Evolutionary conservation across 1,140 invertebrate genomes (phyloP), one percentile per base, ranked within the genome.

Genomic region (Brachionus koreanus): DNA sequence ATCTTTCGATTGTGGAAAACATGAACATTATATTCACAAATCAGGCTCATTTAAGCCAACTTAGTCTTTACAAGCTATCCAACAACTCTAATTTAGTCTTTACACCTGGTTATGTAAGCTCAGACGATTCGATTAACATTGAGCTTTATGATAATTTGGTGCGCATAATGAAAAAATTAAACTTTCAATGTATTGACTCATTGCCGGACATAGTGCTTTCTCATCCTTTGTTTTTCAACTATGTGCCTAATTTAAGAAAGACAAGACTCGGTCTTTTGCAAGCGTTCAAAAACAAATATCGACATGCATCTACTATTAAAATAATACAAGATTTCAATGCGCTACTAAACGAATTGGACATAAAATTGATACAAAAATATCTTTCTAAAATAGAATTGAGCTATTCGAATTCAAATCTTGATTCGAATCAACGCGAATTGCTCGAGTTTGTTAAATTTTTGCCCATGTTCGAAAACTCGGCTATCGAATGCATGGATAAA

Each of bases 391-490:
- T 74, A 25, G 76, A 79, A 12, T 16, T 79, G 12, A 9, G 5
- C 19, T 19, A 57, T 19, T 57, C 49, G 0, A 52, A 33, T 3
- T 7, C 42, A 10, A 57, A 29, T 16, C 9, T 16, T 3, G 42
- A 69, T 13, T 16, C 69, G 12, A 43, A 19, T 35, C 16, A 72
- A 12, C 23, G 37, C 16, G 63, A 49, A 52, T 13, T 67, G 9
- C 19, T 82, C 23, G 46, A 82, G 39, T 74, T 49, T 42, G 7
- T 82, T 12, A 82, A 82, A 74, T 19, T 67, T 35, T 52, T 82
- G 61, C 82, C 82, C 5, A 72, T 82, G 19, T 82, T 72, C 72
- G 82, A 82, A 29, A 82, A 82, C 25, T 23, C 65, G 12, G 23
- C 42, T 19, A 5, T 79, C 25, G 76, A 79, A 16, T 79, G 35